Conservation (phyloP, 2,888 invertebrate species). For the Philereme vetulata region DNA sequence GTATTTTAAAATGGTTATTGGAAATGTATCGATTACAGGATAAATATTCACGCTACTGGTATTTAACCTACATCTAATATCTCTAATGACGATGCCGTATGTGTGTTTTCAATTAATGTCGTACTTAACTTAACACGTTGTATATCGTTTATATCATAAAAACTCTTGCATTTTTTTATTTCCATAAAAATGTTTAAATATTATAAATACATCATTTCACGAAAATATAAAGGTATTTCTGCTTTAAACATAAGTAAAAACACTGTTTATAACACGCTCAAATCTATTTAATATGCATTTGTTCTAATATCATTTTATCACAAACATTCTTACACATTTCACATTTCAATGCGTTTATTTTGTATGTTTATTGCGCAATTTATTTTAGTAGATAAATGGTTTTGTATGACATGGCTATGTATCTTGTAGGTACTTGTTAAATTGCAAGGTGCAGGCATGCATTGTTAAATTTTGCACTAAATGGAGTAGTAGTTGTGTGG, state of each 20-base stretch:
- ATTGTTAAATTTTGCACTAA: conserved; percentile 10
- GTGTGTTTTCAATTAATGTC: too few species aligned
- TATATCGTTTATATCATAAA: too few species aligned
- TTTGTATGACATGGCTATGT: neutral
- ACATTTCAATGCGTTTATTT: neutral
- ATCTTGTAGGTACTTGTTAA: neutral
- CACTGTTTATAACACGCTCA: conserved; percentile 2
- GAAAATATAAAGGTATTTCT: conserved; percentile 7
- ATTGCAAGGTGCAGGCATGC: conserved; percentile 15
- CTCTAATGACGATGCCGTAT: too few species aligned
- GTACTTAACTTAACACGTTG: too few species aligned
- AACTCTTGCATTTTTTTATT: too few species aligned
- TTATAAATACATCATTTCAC: too few species aligned
- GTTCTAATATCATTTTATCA: conserved; percentile 9
- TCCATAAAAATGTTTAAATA: too few species aligned
- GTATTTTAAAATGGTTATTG: too few species aligned
- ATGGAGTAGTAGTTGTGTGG: conserved; percentile 20
- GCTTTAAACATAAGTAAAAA: neutral
- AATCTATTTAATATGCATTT: conserved; percentile 9
- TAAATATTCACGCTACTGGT: too few species aligned
- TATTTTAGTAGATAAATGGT: neutral
- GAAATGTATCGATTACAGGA: too few species aligned
- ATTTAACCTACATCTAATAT: too few species aligned
- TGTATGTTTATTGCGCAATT: conserved; percentile 4
- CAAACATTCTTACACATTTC: neutral